Conservation (phyloP, 1,140 invertebrate species). For the Andricus grossulariae region DNA sequence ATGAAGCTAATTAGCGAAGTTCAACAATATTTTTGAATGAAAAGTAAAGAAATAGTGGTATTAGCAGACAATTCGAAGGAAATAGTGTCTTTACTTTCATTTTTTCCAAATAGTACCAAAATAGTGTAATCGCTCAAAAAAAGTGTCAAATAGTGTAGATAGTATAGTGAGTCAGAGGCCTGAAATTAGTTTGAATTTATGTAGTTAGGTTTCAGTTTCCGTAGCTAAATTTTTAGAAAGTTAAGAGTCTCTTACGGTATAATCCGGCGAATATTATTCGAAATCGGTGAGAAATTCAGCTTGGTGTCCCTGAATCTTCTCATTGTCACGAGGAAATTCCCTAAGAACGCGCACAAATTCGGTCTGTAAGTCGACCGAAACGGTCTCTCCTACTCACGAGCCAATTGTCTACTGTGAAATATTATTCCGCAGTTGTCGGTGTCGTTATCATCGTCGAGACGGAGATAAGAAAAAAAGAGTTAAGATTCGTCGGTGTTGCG, state of each 20-base stretch:
- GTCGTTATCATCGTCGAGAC: constrained; percentile 25
- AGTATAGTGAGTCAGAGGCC: too few relatives aligned
- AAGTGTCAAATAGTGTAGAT: too few relatives aligned
- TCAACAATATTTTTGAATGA: too few relatives aligned
- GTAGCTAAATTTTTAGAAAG: too few relatives aligned
- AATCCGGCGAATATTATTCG: constrained; percentile 19
- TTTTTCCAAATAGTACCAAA: too few relatives aligned
- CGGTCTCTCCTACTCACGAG: constrained; percentile 19
- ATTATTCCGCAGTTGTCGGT: constrained; percentile 29
- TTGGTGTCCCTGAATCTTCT: constrained; percentile 30
- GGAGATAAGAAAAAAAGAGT: constrained; percentile 8
- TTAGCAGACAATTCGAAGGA: too few relatives aligned
- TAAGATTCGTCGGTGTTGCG: not conserved
- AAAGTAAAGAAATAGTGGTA: too few relatives aligned
- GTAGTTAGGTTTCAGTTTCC: too few relatives aligned
- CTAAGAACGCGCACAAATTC: constrained; percentile 2
- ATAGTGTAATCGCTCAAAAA: too few relatives aligned
- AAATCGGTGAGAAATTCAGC: constrained; percentile 29
- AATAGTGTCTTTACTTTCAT: too few relatives aligned
- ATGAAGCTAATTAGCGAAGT: too few relatives aligned
- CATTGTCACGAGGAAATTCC: constrained; percentile 12
- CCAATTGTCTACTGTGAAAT: constrained; percentile 26
- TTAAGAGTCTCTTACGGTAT: constrained; percentile 39
- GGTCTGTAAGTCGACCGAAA: constrained; percentile 22
- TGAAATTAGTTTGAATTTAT: too few relatives aligned